These are phyloP conservation scores for Dendrocincla tyrannina DNA, from an alignment of 2,797 vertebrate genomes.

Conservation along the genomic window DNA sequence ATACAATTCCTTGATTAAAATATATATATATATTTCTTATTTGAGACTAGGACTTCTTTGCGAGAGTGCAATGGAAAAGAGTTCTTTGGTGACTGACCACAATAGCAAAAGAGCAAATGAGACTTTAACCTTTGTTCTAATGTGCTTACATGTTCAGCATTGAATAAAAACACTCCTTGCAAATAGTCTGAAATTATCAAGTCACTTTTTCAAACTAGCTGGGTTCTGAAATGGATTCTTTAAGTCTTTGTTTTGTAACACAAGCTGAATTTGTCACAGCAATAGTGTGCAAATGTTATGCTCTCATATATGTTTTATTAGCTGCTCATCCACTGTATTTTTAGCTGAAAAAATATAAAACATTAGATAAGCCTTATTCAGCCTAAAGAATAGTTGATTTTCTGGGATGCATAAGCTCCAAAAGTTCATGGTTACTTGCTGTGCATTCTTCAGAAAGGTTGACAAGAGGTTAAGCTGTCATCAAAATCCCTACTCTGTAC, in stretches of 20 bases:
- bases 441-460: background rate
- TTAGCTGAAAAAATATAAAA: background rate
- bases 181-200: background rate
- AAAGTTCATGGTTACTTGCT: background rate
- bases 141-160: background rate
- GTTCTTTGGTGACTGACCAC: background rate
- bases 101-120: background rate
- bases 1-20: background rate
- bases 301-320: background rate
- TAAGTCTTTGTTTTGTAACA: background rate
- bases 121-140: background rate
- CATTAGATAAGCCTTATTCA: background rate
- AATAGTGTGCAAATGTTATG: background rate
- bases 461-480: background rate
- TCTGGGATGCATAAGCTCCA: background rate
- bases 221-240: background rate
- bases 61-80: background rate
- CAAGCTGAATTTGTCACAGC: background rate
- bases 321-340: background rate
- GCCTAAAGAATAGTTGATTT: background rate
- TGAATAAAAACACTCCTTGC: background rate
- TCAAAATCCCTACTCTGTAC: background rate
- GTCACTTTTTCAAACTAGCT: background rate
- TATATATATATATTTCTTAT: background rate
- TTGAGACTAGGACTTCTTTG: background rate